These are phyloP conservation scores for Astreopora myriophthalma DNA, from an alignment of 64 coral and sea anemone genomes.

Conservation along the genomic window DNA sequence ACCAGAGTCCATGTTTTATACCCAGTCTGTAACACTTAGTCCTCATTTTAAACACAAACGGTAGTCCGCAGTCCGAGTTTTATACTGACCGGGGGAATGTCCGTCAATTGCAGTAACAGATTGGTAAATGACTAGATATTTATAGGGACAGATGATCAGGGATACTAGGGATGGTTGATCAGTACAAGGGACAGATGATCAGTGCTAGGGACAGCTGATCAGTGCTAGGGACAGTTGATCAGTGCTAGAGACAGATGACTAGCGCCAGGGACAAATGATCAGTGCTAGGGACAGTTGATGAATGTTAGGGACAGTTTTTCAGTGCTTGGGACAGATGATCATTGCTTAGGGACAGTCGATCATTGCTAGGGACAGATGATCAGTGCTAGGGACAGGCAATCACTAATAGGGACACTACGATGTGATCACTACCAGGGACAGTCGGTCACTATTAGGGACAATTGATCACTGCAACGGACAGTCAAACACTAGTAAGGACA, in stretches of 20 bases:
- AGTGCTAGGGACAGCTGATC: background rate
- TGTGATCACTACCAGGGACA: background rate
- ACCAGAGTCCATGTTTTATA: too few relatives aligned
- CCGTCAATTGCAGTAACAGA: background rate
- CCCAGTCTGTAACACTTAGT: too few relatives aligned
- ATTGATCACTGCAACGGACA: background rate
- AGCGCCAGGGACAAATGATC: background rate
- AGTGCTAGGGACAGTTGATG: too few relatives aligned
- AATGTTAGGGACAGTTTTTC: background rate
- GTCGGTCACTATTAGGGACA: background rate
- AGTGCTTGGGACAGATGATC: background rate
- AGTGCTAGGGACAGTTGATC: background rate
- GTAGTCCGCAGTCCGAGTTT: too few relatives aligned
- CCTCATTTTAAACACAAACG: too few relatives aligned
- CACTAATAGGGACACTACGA: background rate
- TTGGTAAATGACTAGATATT: background rate
- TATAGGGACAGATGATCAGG: background rate
- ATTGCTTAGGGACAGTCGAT: background rate
- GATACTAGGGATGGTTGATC: background rate
- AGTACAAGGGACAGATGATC: background rate
- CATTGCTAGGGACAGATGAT: background rate
- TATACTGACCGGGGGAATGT: too few relatives aligned
- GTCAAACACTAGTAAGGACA: background rate
- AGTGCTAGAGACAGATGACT: background rate
- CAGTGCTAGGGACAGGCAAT: background rate